phyloP scores from a whole-genome alignment of 2,888 invertebrate genomes.

The Cosmorhoe ocellata region DNA sequence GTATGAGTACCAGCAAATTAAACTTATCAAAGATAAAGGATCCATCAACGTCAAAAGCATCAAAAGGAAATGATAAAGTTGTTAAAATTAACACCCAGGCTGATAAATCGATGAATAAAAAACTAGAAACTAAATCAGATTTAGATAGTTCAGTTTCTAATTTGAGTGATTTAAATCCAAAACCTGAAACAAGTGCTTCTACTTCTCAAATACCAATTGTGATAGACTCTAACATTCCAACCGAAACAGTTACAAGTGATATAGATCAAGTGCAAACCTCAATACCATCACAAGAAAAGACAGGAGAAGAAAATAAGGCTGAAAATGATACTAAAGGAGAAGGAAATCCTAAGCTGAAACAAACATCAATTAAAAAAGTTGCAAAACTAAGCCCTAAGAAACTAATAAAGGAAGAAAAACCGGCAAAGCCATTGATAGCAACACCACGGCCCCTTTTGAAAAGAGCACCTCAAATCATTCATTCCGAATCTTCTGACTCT shows the following conservation, averaged over 20 bases:
- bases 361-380: constrained; percentile 31
- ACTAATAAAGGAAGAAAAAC: constrained; percentile 79
- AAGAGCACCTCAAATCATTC: constrained; percentile 67
- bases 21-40: background rate
- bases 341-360: constrained; percentile 39
- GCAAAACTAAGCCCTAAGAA: constrained; percentile 43
- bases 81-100: background rate
- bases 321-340: constrained; percentile 42
- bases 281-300: constrained; percentile 35
- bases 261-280: constrained; percentile 27
- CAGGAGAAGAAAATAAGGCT: constrained; percentile 55
- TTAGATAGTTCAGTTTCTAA: constrained; percentile 3
- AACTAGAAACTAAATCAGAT: constrained; percentile 1
- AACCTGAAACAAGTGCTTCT: constrained; percentile 14
- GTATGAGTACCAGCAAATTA: constrained; percentile 1
- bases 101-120: constrained; percentile 6
- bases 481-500: constrained; percentile 68
- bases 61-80: constrained; percentile 1
- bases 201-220: constrained; percentile 31
- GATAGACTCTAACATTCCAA: constrained; percentile 61
- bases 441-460: constrained; percentile 84
- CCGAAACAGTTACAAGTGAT: constrained; percentile 35
- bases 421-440: constrained; percentile 81
- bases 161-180: constrained; percentile 10
- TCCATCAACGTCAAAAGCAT: background rate